These are phyloP conservation scores for Coelinius sp. DNA, from an alignment of 2,888 invertebrate genomes.

Conservation along the genomic window DNA sequence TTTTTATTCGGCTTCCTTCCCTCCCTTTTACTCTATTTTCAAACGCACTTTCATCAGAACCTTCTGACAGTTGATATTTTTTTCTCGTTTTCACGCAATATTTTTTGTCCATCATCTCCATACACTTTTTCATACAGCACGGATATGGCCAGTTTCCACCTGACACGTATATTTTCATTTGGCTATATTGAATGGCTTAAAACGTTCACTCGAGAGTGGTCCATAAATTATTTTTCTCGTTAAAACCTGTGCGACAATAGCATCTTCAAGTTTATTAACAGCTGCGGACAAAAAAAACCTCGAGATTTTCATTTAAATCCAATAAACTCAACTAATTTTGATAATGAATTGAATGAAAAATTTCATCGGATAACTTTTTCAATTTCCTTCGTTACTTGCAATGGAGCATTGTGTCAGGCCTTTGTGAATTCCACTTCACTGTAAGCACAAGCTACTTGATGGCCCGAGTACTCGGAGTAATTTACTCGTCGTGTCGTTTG, in stretches of 20 bases:
- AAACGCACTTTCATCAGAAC: background rate
- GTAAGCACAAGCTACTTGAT: background rate
- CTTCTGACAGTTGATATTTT: slow-evolving; percentile 1
- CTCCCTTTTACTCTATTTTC: background rate
- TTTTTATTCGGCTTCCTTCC: background rate
- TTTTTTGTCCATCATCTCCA: background rate
- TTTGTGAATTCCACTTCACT: background rate
- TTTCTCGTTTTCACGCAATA: background rate
- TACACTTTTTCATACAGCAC: background rate
- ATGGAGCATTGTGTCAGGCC: background rate
- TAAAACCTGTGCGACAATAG: slow-evolving; percentile 39
- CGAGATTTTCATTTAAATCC: background rate
- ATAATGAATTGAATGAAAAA: background rate
- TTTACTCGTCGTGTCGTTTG: slow-evolving; percentile 30
- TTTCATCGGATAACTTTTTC: background rate
- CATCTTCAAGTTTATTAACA: slow-evolving; percentile 30
- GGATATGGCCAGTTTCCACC: background rate
- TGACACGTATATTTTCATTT: slow-evolving; percentile 31
- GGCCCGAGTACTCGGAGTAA: slow-evolving; percentile 22
- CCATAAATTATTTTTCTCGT: slow-evolving; percentile 33
- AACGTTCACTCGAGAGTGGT: background rate
- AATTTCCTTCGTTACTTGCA: background rate
- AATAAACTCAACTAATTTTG: background rate
- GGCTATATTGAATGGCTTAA: background rate
- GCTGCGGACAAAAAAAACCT: slow-evolving; percentile 30